A percentile compares a stretch with the other conserved stretches of the same genome.
phyloP scores from a whole-genome alignment of 2,888 invertebrate genomes.

The Metalampra italica region DNA sequence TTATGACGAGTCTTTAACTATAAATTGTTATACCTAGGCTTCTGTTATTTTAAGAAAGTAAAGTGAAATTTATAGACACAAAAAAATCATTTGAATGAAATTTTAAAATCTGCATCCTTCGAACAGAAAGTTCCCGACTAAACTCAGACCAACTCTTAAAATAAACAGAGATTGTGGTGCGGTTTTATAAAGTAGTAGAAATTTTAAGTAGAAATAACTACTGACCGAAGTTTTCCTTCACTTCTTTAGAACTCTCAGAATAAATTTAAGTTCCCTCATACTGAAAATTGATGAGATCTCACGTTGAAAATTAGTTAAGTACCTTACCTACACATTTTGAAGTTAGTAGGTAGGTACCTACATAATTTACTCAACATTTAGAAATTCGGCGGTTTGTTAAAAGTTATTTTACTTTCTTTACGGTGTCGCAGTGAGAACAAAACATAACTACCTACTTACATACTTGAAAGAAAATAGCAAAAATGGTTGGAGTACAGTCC shows the following conservation, averaged over 20 bases:
- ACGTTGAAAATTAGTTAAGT: background rate
- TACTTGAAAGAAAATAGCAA: slow-evolving; percentile 16
- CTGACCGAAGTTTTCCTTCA: slow-evolving; percentile 40
- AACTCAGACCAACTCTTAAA: slow-evolving; percentile 41
- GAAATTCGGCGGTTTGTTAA: no score
- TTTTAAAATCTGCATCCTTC: slow-evolving; percentile 21
- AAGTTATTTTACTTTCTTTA: no score
- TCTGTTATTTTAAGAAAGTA: no score
- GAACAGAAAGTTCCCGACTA: slow-evolving; percentile 28
- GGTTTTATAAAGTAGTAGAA: slow-evolving; percentile 33
- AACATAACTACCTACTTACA: background rate
- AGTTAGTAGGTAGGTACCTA: no score
- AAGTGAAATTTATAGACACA: no score
- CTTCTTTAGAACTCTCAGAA: slow-evolving; percentile 41
- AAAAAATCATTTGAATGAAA: no score
- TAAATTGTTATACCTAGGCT: no score
- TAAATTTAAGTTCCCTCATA: slow-evolving; percentile 48
- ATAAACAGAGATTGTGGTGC: slow-evolving; percentile 40
- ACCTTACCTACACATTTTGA: background rate
- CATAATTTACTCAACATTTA: no score
- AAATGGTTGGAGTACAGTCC: slow-evolving; percentile 9
- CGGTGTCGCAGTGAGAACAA: no score
- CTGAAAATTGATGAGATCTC: slow-evolving; percentile 38
- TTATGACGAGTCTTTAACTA: no score
- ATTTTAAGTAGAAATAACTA: slow-evolving; percentile 54